phyloP scores from a whole-genome alignment of 2,113 vertebrate genomes.

The Acanthisitta chloris region DNA sequence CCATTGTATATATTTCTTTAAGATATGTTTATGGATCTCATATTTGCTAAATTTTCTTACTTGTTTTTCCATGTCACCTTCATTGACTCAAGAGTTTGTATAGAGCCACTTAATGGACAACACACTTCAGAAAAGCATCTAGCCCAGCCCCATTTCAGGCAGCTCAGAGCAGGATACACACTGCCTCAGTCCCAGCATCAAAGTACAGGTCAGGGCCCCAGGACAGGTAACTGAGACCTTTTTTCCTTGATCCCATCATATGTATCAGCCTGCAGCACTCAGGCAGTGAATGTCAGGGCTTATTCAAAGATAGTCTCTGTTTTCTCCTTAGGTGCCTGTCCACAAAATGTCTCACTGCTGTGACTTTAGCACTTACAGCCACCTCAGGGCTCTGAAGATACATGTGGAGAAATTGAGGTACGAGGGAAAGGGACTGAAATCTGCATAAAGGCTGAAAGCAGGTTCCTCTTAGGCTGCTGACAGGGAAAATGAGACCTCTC shows the following conservation, averaged over 20 bases:
- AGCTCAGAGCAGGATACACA: neutral
- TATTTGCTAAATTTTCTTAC: neutral
- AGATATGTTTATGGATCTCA: neutral
- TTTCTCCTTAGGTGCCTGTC: neutral
- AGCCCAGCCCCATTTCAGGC: neutral
- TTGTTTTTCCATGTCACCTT: neutral
- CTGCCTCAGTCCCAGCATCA: neutral
- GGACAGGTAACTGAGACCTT: neutral
- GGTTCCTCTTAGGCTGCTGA: neutral
- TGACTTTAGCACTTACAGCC: neutral
- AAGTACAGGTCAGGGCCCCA: neutral
- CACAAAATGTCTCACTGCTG: neutral
- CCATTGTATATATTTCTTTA: neutral
- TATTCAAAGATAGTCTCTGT: neutral
- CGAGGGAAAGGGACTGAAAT: neutral
- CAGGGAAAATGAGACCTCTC: neutral
- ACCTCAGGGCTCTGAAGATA: neutral
- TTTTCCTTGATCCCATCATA: neutral
- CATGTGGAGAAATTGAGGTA: neutral
- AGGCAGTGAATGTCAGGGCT: neutral
- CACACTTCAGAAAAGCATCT: neutral
- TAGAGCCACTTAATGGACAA: neutral
- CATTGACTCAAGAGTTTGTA: neutral
- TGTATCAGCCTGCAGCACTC: neutral
- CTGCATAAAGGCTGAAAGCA: neutral